Evolutionary conservation across 2,888 invertebrate species (phyloP), one percentile per base, ranked within the genome.

Genomic region (Pherbina coryleti): DNA sequence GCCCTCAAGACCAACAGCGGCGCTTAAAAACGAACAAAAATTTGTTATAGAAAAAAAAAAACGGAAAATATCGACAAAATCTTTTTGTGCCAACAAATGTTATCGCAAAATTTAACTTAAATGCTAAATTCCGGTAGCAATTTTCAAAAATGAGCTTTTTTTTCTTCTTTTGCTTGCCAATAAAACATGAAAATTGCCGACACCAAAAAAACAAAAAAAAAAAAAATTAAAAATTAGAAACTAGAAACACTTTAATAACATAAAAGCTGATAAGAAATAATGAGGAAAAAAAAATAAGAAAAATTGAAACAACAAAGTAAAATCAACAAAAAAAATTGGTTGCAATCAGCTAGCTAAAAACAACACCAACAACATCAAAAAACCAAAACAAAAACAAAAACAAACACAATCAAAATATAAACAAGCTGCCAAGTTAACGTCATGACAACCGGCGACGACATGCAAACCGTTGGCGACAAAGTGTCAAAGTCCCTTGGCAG

Each of bases 271-370:
- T 71, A 71, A 71, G 55, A 28, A 71, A 31, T n/a, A 71, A 28
- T 60, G 25, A 22, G 28, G 83, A 81, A 44, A 17, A n/a, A 62
- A 19, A 73, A 73, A 73, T 83, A 81, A 37, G 17, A 17, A 60
- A 19, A 73, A 53, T 4, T 17, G 11, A 28, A 53, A 71, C 19
- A 71, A 53, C 14, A 22, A 17, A 28, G 25, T 25, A 60, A 37
- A 60, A 60, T 25, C 57, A 70, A 44, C 44, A 51, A 44, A 70
- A 44, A 70, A 70, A 75, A 67, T 19, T 53, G 34, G 62, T 83
- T 83, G 83, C 81, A 84, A 82, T 81, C 82, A 84, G 80, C 84
- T 84, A 70, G 83, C 84, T 82, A 80, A 81, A 79, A 75, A 75
- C 60, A 74, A 67, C 81, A 80, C 79, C 73, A 66, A 60, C 55